Base-by-base conservation (phyloP, 2,888 invertebrate genomes). In the Tachina lurida region DNA sequence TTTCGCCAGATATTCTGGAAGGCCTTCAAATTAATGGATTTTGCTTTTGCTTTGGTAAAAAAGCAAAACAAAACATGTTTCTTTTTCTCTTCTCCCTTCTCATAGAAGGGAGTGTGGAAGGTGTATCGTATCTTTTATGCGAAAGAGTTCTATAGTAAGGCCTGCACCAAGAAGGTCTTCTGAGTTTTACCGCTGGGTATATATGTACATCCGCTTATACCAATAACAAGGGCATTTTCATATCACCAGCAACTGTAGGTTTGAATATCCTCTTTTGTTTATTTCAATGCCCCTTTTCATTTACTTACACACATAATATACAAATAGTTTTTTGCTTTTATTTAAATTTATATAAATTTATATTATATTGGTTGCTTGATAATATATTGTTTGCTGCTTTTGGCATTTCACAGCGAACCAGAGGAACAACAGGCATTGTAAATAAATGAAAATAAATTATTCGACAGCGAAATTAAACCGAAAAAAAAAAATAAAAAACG, bases 371-470 rank as follows among this genome's bases (percentile, higher is more conserved):
- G 81, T 75, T 73, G 71, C 56, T 77, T 77, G 77, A 52, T 71
- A 76, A 77, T 77, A 77, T 83, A 83, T 71, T 83, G 76, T 73
- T 83, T 41, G 77, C 76, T 73, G 83, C 76, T 76, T 67, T 71
- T 83, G 82, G 82, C 82, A 77, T 65, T 77, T 77, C n/a, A 54
- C 58, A 43, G 31, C 43, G 60, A 22, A 73, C 49, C 67, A 41
- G 47, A 43, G 10, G 43, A 62, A 31, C 13, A 41, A 58, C 43
- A 43, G 41, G 19, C 19, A 58, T 58, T 68, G 74, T 81, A 67
- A 81, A 81, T 68, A 75, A 75, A 74, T 81, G 68, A 81, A 75
- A 81, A 68, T 75, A 77, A 76, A 77, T 82, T 76, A 82, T 77
- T 77, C 83, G 83, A 71, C 83, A 83, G 77, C 73, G 71, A 77